phyloP scores from a whole-genome alignment of 2,113 vertebrate species.

The Eretmochelys imbricata region DNA sequence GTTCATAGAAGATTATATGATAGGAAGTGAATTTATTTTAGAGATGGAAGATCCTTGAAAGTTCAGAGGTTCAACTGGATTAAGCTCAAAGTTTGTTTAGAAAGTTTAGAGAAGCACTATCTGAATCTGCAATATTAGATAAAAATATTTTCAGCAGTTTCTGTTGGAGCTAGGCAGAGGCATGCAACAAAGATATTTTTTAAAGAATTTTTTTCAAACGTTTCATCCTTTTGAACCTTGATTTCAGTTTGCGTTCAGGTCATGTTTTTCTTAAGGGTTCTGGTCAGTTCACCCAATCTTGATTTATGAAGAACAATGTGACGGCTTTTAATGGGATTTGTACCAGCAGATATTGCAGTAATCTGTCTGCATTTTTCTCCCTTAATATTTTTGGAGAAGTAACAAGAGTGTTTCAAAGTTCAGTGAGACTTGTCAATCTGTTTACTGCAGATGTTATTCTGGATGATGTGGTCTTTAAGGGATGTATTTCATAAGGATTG shows the following conservation, averaged over 20 bases:
- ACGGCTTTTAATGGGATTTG: background rate
- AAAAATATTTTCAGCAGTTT: background rate
- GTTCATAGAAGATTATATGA: slow-evolving; percentile 23
- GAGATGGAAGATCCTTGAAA: slow-evolving; percentile 34
- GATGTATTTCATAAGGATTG: background rate
- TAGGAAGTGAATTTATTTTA: slow-evolving; percentile 33
- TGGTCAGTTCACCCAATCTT: background rate
- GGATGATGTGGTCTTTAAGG: background rate
- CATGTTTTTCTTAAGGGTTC: background rate
- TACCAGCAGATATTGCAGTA: background rate
- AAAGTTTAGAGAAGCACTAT: background rate
- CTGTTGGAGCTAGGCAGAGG: background rate
- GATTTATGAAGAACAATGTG: background rate
- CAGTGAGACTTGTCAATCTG: background rate
- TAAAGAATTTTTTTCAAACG: background rate
- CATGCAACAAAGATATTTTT: background rate
- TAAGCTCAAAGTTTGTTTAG: slow-evolving; percentile 8
- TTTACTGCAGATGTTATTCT: background rate
- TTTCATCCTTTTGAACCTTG: background rate
- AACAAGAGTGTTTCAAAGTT: background rate
- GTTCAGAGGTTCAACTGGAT: slow-evolving; percentile 6
- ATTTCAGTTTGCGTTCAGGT: background rate
- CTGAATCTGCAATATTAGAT: background rate
- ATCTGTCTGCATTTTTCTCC: background rate
- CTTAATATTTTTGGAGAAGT: background rate